Evolutionary conservation across 1,140 invertebrate species (phyloP), one percentile per base, ranked within the genome.

Genomic region (Amyelois transitella): DNA sequence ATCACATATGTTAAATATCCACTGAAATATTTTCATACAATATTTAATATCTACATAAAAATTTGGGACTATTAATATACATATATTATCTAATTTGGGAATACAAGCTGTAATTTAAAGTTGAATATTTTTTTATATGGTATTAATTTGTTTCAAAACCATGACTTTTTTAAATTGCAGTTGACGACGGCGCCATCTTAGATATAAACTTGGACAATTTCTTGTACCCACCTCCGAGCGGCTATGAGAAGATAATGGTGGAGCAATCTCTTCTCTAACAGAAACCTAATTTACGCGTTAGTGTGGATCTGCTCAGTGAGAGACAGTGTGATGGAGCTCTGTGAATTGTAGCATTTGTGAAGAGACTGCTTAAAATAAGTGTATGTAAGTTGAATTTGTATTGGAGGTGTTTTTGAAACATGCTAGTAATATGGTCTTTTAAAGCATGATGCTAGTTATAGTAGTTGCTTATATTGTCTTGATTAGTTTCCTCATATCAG

Each of bases 181-280:
- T 99, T 67, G 97, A 99, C 77, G 97, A 99, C 85, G 97, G 97
- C 74, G 97, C 98, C 22, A 98, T 99, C 62, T 86, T 99, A 81
- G 98, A 99, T 88, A 93, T 98, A 65, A 94, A 97, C 68, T 92
- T 99, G 83, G 94, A 96, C 59, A 94, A 94, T 72, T 99, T 99
- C 85, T 90, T 92, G 55, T 92, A 96, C 80, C 89, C 92, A 2
- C 94, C 95, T 43, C 98, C 98, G 0, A 88, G 91, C 43, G 98
- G 98, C 22, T 99, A 96, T 82, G 97, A 98, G 61, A 95, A 95
- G 89, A 99, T 99, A 60, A 96, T 99, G 94, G 90, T 99, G 51
- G 98, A 99, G 87, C 97, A 99, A 84, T 98, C 97, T 2, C 90
- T 99, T 18, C 93, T 99, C 58, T 99, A 96, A 93, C 86, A 66